These are phyloP conservation scores for Ptilodon capucinus DNA, from an alignment of 2,888 invertebrate genomes.

Conservation along the genomic window DNA sequence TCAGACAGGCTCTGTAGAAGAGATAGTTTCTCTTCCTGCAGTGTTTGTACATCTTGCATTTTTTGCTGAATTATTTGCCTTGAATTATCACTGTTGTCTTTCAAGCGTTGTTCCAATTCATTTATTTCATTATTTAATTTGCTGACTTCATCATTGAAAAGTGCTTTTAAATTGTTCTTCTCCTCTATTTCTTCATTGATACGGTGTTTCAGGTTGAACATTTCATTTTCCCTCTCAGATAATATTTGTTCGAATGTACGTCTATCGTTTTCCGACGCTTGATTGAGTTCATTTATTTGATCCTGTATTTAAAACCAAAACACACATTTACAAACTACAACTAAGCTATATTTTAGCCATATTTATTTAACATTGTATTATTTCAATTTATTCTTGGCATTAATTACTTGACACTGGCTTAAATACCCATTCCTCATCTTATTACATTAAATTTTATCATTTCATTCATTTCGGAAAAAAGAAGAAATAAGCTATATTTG, in stretches of 20 bases:
- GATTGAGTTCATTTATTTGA: constrained; percentile 46
- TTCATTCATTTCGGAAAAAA: no score
- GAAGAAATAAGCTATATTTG: no score
- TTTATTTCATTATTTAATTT: constrained; percentile 64
- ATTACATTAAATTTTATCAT: no score
- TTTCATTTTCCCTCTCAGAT: constrained; percentile 56
- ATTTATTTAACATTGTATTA: no score
- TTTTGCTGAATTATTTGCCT: constrained; percentile 53
- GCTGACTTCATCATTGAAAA: constrained; percentile 54
- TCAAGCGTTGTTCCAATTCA: constrained; percentile 62
- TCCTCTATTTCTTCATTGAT: constrained; percentile 66
- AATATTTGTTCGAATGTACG: constrained; percentile 39
- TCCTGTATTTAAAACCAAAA: constrained; percentile 36
- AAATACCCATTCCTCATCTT: no score
- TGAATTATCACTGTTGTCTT: constrained; percentile 51
- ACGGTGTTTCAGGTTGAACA: constrained; percentile 59
- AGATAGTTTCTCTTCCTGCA: constrained; percentile 67
- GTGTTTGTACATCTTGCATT: constrained; percentile 58
- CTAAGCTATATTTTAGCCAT: no score
- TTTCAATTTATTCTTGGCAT: no score
- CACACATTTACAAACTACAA: no score
- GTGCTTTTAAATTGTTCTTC: constrained; percentile 50
- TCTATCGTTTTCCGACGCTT: constrained; percentile 50
- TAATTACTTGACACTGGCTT: no score
- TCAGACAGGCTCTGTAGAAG: constrained; percentile 59